Conservation (phyloP, 2,888 invertebrate genomes). For the Steinernema scapterisci region DNA sequence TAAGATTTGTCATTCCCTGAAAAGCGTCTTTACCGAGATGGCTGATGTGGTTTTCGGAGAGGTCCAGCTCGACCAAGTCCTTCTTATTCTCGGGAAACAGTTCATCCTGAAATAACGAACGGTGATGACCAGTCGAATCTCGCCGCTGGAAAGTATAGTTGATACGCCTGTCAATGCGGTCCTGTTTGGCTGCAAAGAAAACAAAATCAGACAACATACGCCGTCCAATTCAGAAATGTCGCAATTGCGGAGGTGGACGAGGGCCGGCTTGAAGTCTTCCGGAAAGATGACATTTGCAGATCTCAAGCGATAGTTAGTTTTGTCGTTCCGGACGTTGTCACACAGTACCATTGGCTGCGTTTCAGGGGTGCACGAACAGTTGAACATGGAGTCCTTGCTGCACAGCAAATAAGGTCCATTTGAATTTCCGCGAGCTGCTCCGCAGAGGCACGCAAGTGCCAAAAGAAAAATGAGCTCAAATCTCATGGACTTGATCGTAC, state of each 20-base stretch:
- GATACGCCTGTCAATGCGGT: too few species aligned
- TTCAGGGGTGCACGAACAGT: neutral
- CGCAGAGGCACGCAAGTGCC: too few species aligned
- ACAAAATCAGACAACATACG: too few species aligned
- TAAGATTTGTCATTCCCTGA: constrained; percentile 37
- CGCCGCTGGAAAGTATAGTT: too few species aligned
- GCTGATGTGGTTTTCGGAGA: constrained; percentile 38
- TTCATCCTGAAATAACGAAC: constrained; percentile 18
- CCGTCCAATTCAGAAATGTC: neutral
- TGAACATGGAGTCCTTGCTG: neutral
- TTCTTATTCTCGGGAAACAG: constrained; percentile 39
- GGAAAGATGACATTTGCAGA: neutral
- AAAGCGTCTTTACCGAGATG: constrained; percentile 38
- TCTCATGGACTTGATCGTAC: too few species aligned
- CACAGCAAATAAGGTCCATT: neutral
- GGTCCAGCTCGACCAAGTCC: constrained; percentile 35
- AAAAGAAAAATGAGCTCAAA: too few species aligned
- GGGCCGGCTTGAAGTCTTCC: neutral
- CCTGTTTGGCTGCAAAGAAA: too few species aligned
- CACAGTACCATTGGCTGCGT: neutral
- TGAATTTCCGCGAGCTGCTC: neutral
- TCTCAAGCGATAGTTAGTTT: neutral
- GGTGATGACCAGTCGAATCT: too few species aligned
- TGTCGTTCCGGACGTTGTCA: neutral
- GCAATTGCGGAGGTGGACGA: neutral